Evolutionary conservation across 2,113 vertebrate species (phyloP).

Genomic region (Eublepharis macularius): DNA sequence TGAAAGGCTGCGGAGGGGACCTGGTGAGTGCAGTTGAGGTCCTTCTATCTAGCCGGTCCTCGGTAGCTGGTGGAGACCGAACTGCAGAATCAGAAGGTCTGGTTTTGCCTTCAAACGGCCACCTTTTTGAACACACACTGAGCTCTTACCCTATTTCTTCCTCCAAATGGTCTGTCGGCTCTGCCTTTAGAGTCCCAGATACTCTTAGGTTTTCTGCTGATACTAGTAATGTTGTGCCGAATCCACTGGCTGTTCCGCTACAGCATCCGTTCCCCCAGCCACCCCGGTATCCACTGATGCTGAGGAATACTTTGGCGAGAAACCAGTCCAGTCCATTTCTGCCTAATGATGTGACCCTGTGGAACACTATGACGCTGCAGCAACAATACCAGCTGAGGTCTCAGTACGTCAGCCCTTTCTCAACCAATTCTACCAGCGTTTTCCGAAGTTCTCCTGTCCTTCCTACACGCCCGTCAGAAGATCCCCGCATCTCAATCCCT

Average conservation of each 20-base stretch:
- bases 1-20: constrained; percentile 93
- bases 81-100: constrained; percentile 78
- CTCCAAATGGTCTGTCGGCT: constrained; percentile 97
- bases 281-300: constrained; percentile 91
- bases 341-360: constrained; percentile 92
- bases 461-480: constrained; percentile 80
- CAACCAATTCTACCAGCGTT: constrained; percentile 75
- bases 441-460: constrained; percentile 89
- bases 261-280: constrained; percentile 93
- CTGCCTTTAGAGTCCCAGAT: constrained; percentile 94
- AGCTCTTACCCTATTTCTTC: constrained; percentile 89
- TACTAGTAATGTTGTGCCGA: constrained; percentile 80
- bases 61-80: constrained; percentile 72
- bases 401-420: constrained; percentile 92
- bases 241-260: constrained; percentile 83
- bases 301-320: constrained; percentile 91
- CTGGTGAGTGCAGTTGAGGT: constrained; percentile 96
- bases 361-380: constrained; percentile 97
- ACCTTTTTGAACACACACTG: constrained; percentile 90
- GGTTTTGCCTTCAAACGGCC: constrained; percentile 85
- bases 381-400: constrained; percentile 97
- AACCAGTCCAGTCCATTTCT: constrained; percentile 87
- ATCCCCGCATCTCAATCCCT: constrained; percentile 83
- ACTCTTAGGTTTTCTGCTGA: constrained; percentile 89
- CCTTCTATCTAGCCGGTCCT: constrained; percentile 89